Evolutionary conservation across 1,140 invertebrate genomes (phyloP), one percentile per base, ranked within the genome.

Genomic region (Phenacoccus solenopsis): DNA sequence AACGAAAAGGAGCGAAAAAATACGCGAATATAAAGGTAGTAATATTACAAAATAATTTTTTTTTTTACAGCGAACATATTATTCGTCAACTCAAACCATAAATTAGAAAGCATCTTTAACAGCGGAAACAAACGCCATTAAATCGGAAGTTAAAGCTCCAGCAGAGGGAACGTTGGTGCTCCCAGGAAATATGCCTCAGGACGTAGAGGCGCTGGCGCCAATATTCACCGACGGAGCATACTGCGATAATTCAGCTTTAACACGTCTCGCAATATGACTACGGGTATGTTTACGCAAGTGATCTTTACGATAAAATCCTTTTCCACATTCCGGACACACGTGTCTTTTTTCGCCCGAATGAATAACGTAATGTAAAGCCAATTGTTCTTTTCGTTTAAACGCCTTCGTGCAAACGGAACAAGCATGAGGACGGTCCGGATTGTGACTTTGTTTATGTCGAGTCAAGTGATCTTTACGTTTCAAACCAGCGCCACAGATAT

Each of bases 211-310:
- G 59, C 59, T 64, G 59, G 4, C 20, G 25, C 59, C 21, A 9
- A 9, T 38, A n/a, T 9, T 38, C 9, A 27, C 21, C 3, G 59
- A 24, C 10, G 59, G 59, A 64, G 25, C 59, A 27, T 64, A 64
- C 25, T 64, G 59, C 3, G 59, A 64, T 25, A 64, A 27, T 20
- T 64, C 59, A 16, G 59, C 59, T 76, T 91, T 92, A 9, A 91
- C 89, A 56, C 76, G 69, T 16, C 76, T 82, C 76, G 69, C 80
- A 76, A 75, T 81, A 70, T 85, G 84, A 74, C 82, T 83, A 61
- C 82, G 80, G 1, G 83, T 77, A 73, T 85, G 84, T 71, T 84
- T 85, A 22, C 82, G 82, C 49, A 85, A 75, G 72, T 85, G 84
- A 75, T 85, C 84, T 68, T 84, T 85, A 5, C 84, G 78, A 57